A percentile compares a stretch with the other conserved stretches of the same genome.
Evolutionary conservation across 2,797 vertebrate genomes (phyloP).

Genomic region (Emys orbicularis): DNA sequence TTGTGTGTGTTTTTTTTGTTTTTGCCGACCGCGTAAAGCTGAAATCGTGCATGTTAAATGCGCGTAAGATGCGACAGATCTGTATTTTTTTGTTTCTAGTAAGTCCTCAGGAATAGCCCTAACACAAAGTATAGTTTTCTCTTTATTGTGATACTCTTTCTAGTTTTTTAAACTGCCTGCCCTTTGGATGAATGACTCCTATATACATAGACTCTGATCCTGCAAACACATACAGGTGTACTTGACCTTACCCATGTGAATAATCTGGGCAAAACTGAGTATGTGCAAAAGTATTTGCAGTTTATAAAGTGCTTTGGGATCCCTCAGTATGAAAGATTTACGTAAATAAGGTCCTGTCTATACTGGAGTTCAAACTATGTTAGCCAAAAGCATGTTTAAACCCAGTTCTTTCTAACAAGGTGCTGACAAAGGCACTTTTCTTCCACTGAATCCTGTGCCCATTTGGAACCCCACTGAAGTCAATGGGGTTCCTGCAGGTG

Average conservation of each 20-base stretch:
- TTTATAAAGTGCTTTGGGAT: neutral
- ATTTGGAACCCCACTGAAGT: accelerated
- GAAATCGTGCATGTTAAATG: too few relatives aligned
- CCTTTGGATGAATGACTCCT: neutral
- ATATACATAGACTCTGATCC: neutral
- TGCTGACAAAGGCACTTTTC: neutral
- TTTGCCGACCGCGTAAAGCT: too few relatives aligned
- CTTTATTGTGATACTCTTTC: neutral
- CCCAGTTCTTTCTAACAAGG: neutral
- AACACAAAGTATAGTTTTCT: neutral
- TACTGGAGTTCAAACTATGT: neutral
- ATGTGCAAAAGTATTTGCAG: neutral
- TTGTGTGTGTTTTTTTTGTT: too few relatives aligned
- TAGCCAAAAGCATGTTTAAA: neutral
- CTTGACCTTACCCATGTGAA: neutral
- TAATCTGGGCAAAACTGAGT: neutral
- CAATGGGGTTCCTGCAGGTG: neutral
- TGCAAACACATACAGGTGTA: neutral
- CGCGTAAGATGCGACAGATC: too few relatives aligned
- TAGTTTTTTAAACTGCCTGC: neutral
- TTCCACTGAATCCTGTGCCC: neutral
- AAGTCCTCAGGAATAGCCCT: neutral
- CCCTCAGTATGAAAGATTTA: neutral
- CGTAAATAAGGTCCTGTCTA: neutral
- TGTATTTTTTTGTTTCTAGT: neutral